These are phyloP conservation scores for Orbicella faveolata DNA, from an alignment of 64 coral and sea anemone species.

Conservation along the genomic window DNA sequence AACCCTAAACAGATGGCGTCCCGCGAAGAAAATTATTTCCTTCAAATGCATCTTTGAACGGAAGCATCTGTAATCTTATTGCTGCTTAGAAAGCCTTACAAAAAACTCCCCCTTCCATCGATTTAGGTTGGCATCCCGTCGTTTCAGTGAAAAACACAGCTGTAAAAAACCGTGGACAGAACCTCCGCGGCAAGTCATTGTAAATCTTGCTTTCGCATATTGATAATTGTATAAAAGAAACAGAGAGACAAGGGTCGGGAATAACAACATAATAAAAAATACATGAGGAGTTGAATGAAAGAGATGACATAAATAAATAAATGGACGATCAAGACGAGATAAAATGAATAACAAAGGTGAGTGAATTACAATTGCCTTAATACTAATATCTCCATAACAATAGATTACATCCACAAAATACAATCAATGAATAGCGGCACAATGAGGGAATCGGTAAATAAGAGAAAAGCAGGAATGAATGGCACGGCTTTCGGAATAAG, in stretches of 20 bases:
- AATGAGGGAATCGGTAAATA: constrained; percentile 79
- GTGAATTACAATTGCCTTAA: constrained; percentile 95
- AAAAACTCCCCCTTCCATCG: constrained; percentile 28
- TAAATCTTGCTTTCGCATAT: constrained; percentile 77
- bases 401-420: constrained; percentile 86
- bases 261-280: constrained; percentile 99
- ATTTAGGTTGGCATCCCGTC: constrained; percentile 34
- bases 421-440: constrained; percentile 85
- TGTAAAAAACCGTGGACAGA: neutral
- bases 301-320: constrained; percentile 99
- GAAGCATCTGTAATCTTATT: constrained; percentile 91
- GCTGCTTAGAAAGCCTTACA: constrained; percentile 71
- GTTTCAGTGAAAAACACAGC: constrained; percentile 27
- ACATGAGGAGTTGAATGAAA: constrained; percentile 94
- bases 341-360: constrained; percentile 94
- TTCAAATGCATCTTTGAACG: constrained; percentile 87
- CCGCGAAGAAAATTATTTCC: constrained; percentile 99
- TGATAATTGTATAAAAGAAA: constrained; percentile 99
- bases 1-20: constrained; percentile 81
- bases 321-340: constrained; percentile 98
- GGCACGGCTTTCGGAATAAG: constrained; percentile 74
- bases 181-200: constrained; percentile 23
- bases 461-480: constrained; percentile 66
- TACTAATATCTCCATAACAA: constrained; percentile 97
- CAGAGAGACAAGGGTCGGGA: constrained; percentile 81